These are phyloP conservation scores for Tenthredo mesomela DNA, from an alignment of 2,888 invertebrate species.

Conservation along the genomic window DNA sequence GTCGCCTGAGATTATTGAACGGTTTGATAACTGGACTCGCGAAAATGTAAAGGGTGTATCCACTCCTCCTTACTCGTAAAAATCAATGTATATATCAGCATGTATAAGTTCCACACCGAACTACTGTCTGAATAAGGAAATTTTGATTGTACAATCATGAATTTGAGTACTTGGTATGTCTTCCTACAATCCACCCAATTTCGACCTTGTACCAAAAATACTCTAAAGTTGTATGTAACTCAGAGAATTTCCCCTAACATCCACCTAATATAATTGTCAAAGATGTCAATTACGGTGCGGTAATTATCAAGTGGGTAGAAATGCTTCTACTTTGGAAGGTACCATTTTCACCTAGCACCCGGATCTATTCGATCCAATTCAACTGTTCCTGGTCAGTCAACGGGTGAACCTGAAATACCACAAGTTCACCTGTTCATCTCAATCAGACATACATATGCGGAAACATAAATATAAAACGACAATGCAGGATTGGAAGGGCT, in stretches of 20 bases:
- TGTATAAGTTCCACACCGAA: background rate
- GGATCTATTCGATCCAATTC: background rate
- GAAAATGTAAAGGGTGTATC: background rate
- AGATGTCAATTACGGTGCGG: background rate
- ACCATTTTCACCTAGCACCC: background rate
- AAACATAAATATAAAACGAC: conserved; percentile 21
- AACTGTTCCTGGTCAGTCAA: background rate
- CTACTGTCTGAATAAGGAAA: too few species aligned
- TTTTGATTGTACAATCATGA: too few species aligned
- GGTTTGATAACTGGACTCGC: conserved; percentile 77
- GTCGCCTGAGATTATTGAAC: conserved; percentile 66
- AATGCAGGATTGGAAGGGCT: conserved; percentile 43
- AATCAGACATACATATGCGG: conserved; percentile 6
- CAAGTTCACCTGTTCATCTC: background rate
- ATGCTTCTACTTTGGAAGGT: background rate
- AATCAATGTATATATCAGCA: background rate
- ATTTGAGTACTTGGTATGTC: too few species aligned
- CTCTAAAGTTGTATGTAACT: background rate
- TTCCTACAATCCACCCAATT: too few species aligned
- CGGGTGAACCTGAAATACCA: background rate
- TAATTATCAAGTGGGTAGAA: background rate
- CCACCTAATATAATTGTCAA: background rate
- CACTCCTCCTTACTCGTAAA: background rate
- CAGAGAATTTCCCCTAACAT: background rate
- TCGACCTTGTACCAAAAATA: background rate